Evolutionary conservation across 2,113 vertebrate species (phyloP), one percentile per base, ranked within the genome.

Genomic region (Hippocampus barbouri): DNA sequence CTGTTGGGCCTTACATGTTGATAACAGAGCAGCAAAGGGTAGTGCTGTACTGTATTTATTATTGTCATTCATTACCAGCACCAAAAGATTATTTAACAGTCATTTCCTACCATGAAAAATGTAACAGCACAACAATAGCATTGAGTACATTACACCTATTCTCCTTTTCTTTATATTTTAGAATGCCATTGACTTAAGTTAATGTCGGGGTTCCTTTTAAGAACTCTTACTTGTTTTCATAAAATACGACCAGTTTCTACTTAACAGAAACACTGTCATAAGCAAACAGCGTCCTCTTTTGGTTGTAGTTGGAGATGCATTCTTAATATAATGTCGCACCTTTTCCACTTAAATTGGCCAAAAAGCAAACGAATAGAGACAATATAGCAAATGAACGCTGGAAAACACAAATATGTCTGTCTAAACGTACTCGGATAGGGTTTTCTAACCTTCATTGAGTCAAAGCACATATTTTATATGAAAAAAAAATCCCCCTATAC

Each of bases 11-110:
- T 5, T 78, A 78, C 77, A 74, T 15, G n/a, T 30, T 81, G 87
- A 88, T 89, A 90, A 79, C 62, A 71, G 82, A 83, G 82, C 79
- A 76, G 63, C 3, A 8, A 40, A 66, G 76, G 60, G n/a, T 72
- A 79, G 75, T 15, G 76, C 23, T 21, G 56, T 14, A 57, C 10
- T 57, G 5, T 14, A 34, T 73, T 75, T 74, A 70, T 72, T 59
- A 49, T 73, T 67, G 5, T 27, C 1, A 77, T 81, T 66, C 73
- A 82, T 81, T 45, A 70, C 15, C 16, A 23, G n/a, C 64, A 68
- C 1, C 18, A 57, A 66, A 34, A 27, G 34, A 63, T 75, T 59
- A 60, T 62, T 56, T 57, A 40, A 73, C 62, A 62, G 0, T 47
- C 11, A 47, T 21, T 64, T 12, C 70, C 34, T 45, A 67, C 8